Conservation (phyloP, 2,113 vertebrate species). For the Pavo muticus region DNA sequence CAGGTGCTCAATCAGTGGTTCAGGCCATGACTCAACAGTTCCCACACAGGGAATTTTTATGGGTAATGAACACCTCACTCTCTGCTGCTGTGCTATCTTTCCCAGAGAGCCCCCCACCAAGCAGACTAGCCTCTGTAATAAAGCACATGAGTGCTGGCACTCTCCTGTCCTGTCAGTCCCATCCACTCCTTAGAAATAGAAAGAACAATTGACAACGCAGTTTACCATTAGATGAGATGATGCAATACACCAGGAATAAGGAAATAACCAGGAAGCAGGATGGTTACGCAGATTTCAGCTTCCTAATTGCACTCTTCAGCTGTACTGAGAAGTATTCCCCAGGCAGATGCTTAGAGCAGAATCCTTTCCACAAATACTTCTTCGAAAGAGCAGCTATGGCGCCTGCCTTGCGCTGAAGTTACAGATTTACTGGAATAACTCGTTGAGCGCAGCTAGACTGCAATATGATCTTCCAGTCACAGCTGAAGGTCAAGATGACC, state of each 20-base stretch:
- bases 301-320: neutral
- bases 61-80: neutral
- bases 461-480: neutral
- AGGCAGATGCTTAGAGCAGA: neutral
- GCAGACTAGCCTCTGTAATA: accelerated
- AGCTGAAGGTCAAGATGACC: neutral
- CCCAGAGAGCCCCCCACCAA: neutral
- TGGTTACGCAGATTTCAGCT: neutral
- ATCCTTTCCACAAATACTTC: neutral
- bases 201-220: neutral
- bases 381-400: neutral
- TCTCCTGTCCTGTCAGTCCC: neutral
- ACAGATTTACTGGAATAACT: neutral
- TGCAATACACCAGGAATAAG: neutral
- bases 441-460: neutral
- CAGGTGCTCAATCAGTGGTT: no score
- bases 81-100: neutral
- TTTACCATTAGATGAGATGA: neutral
- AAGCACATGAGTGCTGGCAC: neutral
- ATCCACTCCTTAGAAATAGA: neutral
- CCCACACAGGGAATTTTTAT: neutral
- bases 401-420: neutral
- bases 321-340: neutral
- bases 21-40: no score
- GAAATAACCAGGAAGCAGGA: neutral